Conservation (phyloP, 1,140 invertebrate genomes). For the Hirudo medicinalis region DNA sequence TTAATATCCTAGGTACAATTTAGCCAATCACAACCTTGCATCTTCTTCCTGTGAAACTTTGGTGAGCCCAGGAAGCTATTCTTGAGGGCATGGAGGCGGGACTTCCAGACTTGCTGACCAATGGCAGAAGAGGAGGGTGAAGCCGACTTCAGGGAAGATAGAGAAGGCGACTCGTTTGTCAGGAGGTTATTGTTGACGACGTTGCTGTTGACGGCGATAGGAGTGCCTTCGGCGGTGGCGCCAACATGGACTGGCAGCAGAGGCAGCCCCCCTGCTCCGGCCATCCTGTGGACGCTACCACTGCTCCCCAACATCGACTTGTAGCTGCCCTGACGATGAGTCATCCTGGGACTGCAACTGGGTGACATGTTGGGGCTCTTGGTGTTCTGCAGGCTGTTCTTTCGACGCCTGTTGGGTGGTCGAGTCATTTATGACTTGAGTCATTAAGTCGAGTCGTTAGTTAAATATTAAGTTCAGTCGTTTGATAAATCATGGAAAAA, state of each 20-base stretch:
- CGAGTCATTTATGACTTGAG: too few relatives aligned
- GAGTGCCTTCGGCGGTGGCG: background rate
- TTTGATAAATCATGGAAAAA: too few relatives aligned
- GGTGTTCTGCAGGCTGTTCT: slow-evolving; percentile 31
- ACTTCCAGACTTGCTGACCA: slow-evolving; percentile 64
- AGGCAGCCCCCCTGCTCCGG: background rate
- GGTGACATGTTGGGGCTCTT: slow-evolving; percentile 26
- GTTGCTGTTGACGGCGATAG: background rate
- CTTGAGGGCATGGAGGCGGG: slow-evolving; percentile 87
- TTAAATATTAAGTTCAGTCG: too few relatives aligned
- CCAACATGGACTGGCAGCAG: background rate
- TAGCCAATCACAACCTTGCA: slow-evolving; percentile 55
- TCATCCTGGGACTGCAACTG: slow-evolving; percentile 31
- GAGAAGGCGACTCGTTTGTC: too few relatives aligned
- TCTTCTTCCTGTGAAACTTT: slow-evolving; percentile 88
- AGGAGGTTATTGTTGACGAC: slow-evolving; percentile 40
- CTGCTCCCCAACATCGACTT: background rate
- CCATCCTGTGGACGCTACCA: slow-evolving; percentile 6
- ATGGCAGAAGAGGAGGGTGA: slow-evolving; percentile 53
- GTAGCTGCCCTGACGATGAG: slow-evolving; percentile 11
- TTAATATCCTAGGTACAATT: too few relatives aligned
- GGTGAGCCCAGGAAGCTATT: slow-evolving; percentile 98
- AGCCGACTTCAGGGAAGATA: slow-evolving; percentile 43
- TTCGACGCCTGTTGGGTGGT: slow-evolving; percentile 27
- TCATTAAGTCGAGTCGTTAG: too few relatives aligned